phyloP scores from a whole-genome alignment of 1,140 invertebrate species.

The Formica selysi region DNA sequence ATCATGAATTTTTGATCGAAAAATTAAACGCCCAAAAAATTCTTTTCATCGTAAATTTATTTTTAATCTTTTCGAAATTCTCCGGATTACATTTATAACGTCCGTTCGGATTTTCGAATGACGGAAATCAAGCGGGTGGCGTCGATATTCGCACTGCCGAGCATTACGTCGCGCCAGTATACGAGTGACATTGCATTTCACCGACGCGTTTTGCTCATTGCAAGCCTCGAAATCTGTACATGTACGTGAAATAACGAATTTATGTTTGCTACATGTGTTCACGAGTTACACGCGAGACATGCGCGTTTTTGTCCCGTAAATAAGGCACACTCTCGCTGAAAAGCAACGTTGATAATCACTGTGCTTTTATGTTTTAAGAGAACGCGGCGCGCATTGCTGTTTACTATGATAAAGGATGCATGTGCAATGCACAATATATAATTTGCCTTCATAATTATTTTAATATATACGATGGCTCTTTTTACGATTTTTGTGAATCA shows the following conservation, averaged over 20 bases:
- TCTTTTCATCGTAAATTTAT: background rate
- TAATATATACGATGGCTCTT: background rate
- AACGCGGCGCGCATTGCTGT: background rate
- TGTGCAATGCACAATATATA: background rate
- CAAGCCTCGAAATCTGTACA: background rate
- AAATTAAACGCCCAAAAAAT: background rate
- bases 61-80: background rate
- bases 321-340: constrained; percentile 32
- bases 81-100: background rate
- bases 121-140: background rate
- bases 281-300: constrained; percentile 18
- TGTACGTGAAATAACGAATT: constrained; percentile 33
- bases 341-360: constrained; percentile 39
- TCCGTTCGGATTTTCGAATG: background rate
- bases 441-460: constrained; percentile 29
- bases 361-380: constrained; percentile 13
- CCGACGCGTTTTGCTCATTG: constrained; percentile 33
- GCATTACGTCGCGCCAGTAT: constrained; percentile 9
- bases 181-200: constrained; percentile 30
- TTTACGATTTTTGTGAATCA: background rate
- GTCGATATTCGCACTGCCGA: background rate
- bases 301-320: constrained; percentile 35
- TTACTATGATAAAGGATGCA: background rate
- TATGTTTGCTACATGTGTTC: constrained; percentile 27
- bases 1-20: background rate